Evolutionary conservation across 1,140 invertebrate species (phyloP).

Genomic region (Subanguina moxae): DNA sequence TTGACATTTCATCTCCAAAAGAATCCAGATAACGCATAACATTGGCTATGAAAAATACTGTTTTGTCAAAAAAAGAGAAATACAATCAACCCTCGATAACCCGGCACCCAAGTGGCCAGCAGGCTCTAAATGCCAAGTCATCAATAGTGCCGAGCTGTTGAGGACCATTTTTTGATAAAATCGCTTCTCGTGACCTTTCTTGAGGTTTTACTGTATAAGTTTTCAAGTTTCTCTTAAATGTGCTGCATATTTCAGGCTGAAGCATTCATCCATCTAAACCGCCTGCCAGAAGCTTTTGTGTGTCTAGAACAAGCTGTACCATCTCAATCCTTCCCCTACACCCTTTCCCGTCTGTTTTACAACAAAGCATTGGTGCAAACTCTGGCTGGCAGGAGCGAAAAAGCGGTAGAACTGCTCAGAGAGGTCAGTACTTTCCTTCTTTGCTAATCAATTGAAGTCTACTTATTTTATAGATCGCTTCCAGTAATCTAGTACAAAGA

Average conservation of each 20-base stretch:
- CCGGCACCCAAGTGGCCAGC: too few species aligned
- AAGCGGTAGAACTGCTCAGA: slow-evolving; percentile 5
- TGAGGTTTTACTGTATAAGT: too few species aligned
- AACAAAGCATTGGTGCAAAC: slow-evolving; percentile 10
- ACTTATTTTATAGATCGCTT: not conserved
- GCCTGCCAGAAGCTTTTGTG: slow-evolving; percentile 5
- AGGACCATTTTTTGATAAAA: too few species aligned
- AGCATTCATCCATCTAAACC: slow-evolving; percentile 4
- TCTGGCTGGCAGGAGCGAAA: not conserved
- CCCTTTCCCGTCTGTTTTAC: slow-evolving; percentile 1
- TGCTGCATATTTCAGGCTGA: slow-evolving; percentile 3
- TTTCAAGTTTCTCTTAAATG: too few species aligned
- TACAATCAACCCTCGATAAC: too few species aligned
- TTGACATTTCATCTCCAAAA: too few species aligned
- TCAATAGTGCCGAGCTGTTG: too few species aligned
- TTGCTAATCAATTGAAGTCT: not conserved
- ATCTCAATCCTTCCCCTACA: slow-evolving; percentile 10
- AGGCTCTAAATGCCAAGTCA: too few species aligned
- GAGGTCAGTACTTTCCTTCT: slow-evolving; percentile 1
- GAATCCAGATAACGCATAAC: too few species aligned
- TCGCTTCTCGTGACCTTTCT: too few species aligned
- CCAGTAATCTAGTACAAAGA: slow-evolving; percentile 3
- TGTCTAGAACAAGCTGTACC: slow-evolving; percentile 13
- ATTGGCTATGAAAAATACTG: too few species aligned
- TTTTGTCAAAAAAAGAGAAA: too few species aligned